Conservation (phyloP, 2,113 vertebrate species). For the Sula dactylatra region DNA sequence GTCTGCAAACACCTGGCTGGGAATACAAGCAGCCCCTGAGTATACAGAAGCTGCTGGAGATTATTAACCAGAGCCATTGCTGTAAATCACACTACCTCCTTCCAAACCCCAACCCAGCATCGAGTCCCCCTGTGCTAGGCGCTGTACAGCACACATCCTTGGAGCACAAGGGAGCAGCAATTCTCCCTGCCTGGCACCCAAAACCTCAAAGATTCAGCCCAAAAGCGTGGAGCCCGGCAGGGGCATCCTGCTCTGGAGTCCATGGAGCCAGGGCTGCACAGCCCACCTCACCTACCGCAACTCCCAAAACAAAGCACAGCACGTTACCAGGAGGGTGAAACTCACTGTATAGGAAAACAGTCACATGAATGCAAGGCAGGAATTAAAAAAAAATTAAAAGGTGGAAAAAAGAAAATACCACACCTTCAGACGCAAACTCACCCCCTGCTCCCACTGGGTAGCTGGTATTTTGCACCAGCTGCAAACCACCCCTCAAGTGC, state of each 20-base stretch:
- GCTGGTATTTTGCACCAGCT: not conserved
- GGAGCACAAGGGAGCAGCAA: not conserved
- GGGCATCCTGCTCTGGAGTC: not conserved
- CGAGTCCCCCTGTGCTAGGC: not conserved
- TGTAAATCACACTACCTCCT: conserved; percentile 61
- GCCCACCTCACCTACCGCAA: not conserved
- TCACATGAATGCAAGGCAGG: not conserved
- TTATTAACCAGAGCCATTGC: conserved; percentile 65
- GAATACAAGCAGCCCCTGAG: conserved; percentile 62
- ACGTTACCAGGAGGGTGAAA: not conserved
- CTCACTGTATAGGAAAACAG: not conserved
- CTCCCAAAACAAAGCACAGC: not conserved
- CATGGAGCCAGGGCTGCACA: rapidly evolving
- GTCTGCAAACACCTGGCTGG: conserved; percentile 68
- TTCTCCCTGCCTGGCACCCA: not conserved
- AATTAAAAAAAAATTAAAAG: not conserved
- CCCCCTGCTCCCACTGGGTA: not conserved
- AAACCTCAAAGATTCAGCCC: not conserved
- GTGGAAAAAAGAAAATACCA: not conserved
- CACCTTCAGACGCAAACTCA: not conserved
- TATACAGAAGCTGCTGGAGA: conserved; percentile 65
- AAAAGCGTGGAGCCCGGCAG: rapidly evolving
- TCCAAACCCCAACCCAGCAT: conserved; percentile 10
- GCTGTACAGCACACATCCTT: not conserved
- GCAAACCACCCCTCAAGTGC: not conserved